phyloP scores from a whole-genome alignment of 2,888 invertebrate genomes.

The Dicycla oo region DNA sequence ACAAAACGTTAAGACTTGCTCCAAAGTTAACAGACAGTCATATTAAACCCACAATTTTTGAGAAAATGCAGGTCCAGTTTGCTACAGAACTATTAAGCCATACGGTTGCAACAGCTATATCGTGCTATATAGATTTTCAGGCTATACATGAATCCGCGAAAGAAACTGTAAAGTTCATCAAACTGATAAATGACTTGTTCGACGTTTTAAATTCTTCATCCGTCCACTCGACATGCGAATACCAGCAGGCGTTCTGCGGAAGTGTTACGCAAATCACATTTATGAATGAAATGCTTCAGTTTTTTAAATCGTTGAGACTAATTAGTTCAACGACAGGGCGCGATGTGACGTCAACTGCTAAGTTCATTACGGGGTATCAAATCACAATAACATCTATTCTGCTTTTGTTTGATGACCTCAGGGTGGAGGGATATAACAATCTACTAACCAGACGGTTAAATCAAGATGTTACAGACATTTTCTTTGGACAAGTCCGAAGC shows the following conservation, averaged over 20 bases:
- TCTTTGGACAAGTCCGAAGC: slow-evolving; percentile 47
- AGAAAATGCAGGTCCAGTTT: slow-evolving; percentile 64
- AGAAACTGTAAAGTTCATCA: slow-evolving; percentile 55
- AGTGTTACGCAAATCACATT: slow-evolving; percentile 41
- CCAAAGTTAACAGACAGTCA: slow-evolving; percentile 68
- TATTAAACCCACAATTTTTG: slow-evolving; percentile 63
- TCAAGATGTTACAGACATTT: slow-evolving; percentile 45
- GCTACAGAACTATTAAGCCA: slow-evolving; percentile 69
- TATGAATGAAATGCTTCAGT: slow-evolving; percentile 51
- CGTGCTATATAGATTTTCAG: slow-evolving; percentile 56
- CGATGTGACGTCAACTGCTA: slow-evolving; percentile 41
- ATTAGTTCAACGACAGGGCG: slow-evolving; percentile 44
- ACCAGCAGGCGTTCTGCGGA: slow-evolving; percentile 52
- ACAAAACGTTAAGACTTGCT: slow-evolving; percentile 61
- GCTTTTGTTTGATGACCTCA: slow-evolving; percentile 52
- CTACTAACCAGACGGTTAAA: slow-evolving; percentile 48
- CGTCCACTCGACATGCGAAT: slow-evolving; percentile 48
- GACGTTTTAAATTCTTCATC: slow-evolving; percentile 55
- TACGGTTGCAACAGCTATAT: slow-evolving; percentile 68
- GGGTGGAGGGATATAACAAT: slow-evolving; percentile 51
- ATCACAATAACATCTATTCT: slow-evolving; percentile 56
- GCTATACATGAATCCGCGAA: slow-evolving; percentile 48
- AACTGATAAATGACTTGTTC: slow-evolving; percentile 55
- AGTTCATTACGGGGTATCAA: slow-evolving; percentile 51
- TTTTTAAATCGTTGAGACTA: slow-evolving; percentile 49